Evolutionary conservation across 2,888 invertebrate species (phyloP), one percentile per base, ranked within the genome.

Genomic region (Stenchaetothrips biformis): DNA sequence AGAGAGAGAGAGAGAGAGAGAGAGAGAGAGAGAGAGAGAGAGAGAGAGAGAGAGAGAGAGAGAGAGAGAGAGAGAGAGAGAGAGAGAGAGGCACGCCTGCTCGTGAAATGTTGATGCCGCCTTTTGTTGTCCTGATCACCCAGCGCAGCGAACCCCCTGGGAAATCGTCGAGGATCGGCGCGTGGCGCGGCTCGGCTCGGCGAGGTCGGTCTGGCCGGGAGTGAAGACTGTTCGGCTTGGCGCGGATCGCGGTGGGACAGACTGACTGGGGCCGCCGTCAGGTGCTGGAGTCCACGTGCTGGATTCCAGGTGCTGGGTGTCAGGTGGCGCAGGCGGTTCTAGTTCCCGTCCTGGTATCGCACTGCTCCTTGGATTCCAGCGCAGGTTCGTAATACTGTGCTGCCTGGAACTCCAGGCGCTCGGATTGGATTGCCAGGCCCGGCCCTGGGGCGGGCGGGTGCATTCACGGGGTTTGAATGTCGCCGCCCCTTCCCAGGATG

Each of bases 31-130:
- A 53, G 53, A 53, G 53, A 7, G 53, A 53, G 3, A 53, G 53
- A 53, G 53, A 53, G 53, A 4, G 53, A 7, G 53, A 4, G 53
- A 53, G 53, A 13, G n/a, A n/a, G n/a, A n/a, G n/a, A n/a, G n/a
- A n/a, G n/a, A n/a, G n/a, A n/a, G n/a, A n/a, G n/a, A n/a, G 53
- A 6, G 53, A 2, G 53, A 2, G 53, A 11, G 53, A 11, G 53
- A 11, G 8, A 11, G 53, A 11, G 53, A 16, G 53, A 11, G 11
- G 13, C 53, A 11, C 8, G 37, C 37, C 37, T 37, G 37, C 37
- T 74, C 67, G 67, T 74, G 67, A 74, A 74, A 74, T 74, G 21
- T 74, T 74, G 67, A 74, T 74, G 67, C 21, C 67, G 59, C 59
- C 67, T 74, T 25, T 74, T 74, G 67, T 74, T 74, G 67, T 74